phyloP scores from a whole-genome alignment of 2,113 vertebrate genomes.

The Murina feae region DNA sequence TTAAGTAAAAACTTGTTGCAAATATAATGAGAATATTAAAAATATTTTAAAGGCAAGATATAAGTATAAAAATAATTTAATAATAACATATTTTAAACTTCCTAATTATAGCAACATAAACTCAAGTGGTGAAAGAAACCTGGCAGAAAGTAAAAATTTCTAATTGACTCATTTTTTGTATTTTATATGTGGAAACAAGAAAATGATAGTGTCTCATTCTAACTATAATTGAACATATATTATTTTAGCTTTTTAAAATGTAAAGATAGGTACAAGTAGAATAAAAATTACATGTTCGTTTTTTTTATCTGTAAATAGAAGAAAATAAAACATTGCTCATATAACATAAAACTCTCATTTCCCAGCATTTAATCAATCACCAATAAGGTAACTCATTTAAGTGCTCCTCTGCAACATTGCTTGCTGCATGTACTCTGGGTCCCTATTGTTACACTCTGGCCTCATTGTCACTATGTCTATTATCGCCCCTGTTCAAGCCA shows the following conservation, averaged over 20 bases:
- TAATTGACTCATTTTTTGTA: neutral
- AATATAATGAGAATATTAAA: slow-evolving; percentile 4
- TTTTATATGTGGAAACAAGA: slow-evolving; percentile 8
- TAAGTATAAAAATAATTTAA: neutral
- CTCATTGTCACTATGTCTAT: neutral
- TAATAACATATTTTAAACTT: neutral
- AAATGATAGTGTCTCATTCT: neutral
- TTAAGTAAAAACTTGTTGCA: neutral
- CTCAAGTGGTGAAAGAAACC: neutral
- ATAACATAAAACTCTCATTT: neutral
- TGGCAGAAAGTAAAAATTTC: neutral
- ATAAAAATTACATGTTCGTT: neutral
- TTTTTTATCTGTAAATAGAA: neutral
- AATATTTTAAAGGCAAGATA: neutral
- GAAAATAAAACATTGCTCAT: neutral
- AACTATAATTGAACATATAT: neutral
- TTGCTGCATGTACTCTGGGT: neutral
- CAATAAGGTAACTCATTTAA: neutral
- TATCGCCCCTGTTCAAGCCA: neutral
- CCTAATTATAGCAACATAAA: neutral
- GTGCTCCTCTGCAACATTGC: neutral
- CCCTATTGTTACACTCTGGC: neutral
- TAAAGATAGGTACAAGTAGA: neutral
- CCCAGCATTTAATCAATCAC: neutral
- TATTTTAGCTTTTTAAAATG: neutral